A percentile compares a stretch with the other conserved stretches of the same genome.
Evolutionary conservation across 1,140 invertebrate species (phyloP).

Genomic region (Lordiphosa stackelbergi): DNA sequence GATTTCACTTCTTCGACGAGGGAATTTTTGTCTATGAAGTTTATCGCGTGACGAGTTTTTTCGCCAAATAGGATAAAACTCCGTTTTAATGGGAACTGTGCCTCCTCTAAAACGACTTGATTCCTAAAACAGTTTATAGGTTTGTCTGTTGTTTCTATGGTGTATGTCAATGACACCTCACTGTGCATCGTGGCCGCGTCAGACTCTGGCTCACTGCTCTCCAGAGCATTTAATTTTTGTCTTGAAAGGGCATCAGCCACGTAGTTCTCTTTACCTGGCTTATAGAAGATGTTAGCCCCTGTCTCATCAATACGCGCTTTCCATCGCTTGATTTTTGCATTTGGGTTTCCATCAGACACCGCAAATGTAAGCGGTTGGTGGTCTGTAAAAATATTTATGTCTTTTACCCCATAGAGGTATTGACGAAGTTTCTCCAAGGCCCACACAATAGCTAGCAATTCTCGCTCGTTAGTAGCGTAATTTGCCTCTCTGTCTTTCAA

Average conservation of each 20-base stretch:
- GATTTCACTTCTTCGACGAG: conserved; percentile 6
- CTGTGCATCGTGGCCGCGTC: conserved; percentile 14
- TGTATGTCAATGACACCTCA: conserved; percentile 7
- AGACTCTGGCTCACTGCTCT: conserved; percentile 7
- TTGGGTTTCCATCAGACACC: conserved; percentile 4
- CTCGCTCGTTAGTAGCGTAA: conserved; percentile 2
- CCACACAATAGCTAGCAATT: conserved; percentile 2
- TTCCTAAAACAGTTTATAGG: conserved; percentile 18
- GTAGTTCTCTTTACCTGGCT: conserved; percentile 45
- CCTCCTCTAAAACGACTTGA: conserved; percentile 11
- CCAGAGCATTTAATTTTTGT: conserved; percentile 16
- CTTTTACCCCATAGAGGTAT: conserved; percentile 2
- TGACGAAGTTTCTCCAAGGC: background rate
- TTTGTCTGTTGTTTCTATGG: conserved; percentile 15
- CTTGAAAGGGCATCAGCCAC: conserved; percentile 55
- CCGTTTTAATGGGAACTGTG: background rate
- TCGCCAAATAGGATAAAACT: conserved; percentile 21
- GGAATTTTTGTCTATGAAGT: conserved; percentile 1
- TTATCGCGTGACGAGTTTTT: conserved; percentile 6
- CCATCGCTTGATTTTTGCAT: conserved; percentile 3
- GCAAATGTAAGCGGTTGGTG: conserved; percentile 3
- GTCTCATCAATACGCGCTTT: conserved; percentile 7
- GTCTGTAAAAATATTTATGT: conserved; percentile 6
- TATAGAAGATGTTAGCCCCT: background rate
- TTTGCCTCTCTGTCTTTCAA: background rate